Evolutionary conservation across 2,797 vertebrate species (phyloP), one percentile per base, ranked within the genome.

Genomic region (Lates japonicus): DNA sequence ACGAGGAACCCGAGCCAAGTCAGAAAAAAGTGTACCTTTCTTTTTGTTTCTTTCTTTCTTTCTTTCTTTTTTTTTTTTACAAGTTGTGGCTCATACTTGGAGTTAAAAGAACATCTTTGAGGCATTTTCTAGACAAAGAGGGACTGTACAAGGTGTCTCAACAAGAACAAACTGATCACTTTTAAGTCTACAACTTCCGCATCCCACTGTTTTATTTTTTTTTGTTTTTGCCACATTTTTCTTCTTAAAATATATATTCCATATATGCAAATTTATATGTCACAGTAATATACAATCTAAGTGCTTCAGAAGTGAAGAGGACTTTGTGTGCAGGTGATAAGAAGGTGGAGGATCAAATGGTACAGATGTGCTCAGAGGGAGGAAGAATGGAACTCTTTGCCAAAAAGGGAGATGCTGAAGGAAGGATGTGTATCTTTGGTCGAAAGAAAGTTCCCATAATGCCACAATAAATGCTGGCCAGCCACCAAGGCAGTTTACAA

Each of bases 241-340:
- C 55, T 92, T 94, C 92, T 91, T 90, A 96, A 96, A 96, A 95
- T 94, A 95, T 94, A 95, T 93, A 91, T 88, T 94, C 93, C 86
- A 93, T 95, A 93, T 95, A 94, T 95, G 94, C 91, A 95, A 94
- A 95, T 94, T 91, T 85, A 87, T 94, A 95, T 95, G 87, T 95
- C 95, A 96, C 95, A 95, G 94, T 95, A 95, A 94, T 95, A 88
- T 95, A 96, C 95, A 95, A 94, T 95, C 92, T 94, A 95, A 96
- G 95, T 95, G 95, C 94, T 96, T 94, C 84, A 89, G 88, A 92
- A 90, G 87, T 90, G 85, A 92, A 66, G 63, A 78, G 87, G 80
- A 83, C 76, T 83, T 29, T 76, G 84, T 92, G 88, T 88, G 80
- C 86, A 82, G 82, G 77, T 85, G 74, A 65, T 84, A 69, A 63